Conservation (phyloP, 37 sponge, comb jelly and placozoan genomes). For the Axinella damicornis region DNA sequence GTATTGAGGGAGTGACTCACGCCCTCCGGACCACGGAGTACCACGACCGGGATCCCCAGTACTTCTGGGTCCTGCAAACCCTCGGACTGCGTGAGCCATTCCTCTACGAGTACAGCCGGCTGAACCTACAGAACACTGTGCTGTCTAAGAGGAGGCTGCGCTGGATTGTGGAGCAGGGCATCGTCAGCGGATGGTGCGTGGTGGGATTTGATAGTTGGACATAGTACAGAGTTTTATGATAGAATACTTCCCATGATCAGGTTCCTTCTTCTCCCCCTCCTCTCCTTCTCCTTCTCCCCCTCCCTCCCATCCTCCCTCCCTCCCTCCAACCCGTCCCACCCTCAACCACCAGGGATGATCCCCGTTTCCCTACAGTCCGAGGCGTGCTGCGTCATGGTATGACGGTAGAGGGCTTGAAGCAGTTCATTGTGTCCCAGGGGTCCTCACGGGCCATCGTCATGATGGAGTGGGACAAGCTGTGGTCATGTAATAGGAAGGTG, state of each 20-base stretch:
- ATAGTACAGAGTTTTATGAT: background rate
- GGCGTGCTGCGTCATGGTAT: slow-evolving; percentile 97
- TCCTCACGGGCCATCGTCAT: slow-evolving; percentile 89
- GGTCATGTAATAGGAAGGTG: slow-evolving; percentile 98
- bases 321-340: too few relatives aligned
- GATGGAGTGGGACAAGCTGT: slow-evolving; percentile 99
- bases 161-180: slow-evolving; percentile 97
- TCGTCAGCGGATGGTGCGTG: slow-evolving; percentile 95
- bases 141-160: slow-evolving; percentile 96
- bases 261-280: background rate
- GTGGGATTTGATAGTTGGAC: background rate
- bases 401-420: slow-evolving; percentile 97
- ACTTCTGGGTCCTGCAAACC: slow-evolving; percentile 78
- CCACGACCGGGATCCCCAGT: slow-evolving; percentile 92
- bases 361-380: slow-evolving; percentile 98
- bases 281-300: background rate
- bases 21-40: slow-evolving; percentile 98
- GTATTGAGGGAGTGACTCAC: slow-evolving; percentile 98
- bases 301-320: too few relatives aligned
- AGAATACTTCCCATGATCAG: background rate
- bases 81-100: slow-evolving; percentile 64
- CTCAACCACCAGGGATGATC: slow-evolving; percentile 98
- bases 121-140: slow-evolving; percentile 97
- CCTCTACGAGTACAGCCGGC: slow-evolving; percentile 95
- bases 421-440: slow-evolving; percentile 97